These are phyloP conservation scores for Callyntrura sp. DNA, from an alignment of 2,888 invertebrate species.

Conservation along the genomic window DNA sequence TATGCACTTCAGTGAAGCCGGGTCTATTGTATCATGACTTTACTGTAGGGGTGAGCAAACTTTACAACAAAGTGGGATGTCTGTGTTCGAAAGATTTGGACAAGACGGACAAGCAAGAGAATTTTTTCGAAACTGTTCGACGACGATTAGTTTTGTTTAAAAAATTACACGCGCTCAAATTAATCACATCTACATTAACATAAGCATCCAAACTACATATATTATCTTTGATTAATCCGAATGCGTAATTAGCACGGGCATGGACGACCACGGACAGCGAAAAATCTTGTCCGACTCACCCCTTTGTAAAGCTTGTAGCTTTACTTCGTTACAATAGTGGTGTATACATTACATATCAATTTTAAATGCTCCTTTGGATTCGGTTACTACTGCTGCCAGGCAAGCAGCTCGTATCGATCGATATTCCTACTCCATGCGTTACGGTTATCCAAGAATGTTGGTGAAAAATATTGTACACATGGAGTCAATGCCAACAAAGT, in stretches of 20 bases:
- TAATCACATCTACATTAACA: no score
- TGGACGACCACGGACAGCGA: no score
- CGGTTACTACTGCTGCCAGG: background rate
- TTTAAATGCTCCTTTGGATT: background rate
- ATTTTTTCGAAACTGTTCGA: no score
- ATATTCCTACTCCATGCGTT: constrained; percentile 10
- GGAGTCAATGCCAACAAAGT: background rate
- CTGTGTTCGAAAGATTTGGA: no score
- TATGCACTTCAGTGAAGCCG: background rate
- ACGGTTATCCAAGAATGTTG: background rate
- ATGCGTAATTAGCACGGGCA: no score
- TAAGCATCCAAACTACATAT: no score
- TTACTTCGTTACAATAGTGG: background rate
- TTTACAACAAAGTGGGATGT: no score
- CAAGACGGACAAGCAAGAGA: no score
- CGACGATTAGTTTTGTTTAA: no score
- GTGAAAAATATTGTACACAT: background rate
- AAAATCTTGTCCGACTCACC: no score
- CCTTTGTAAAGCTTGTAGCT: background rate
- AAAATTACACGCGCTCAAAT: no score
- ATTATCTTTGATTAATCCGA: no score
- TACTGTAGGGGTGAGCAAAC: background rate
- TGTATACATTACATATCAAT: constrained; percentile 2
- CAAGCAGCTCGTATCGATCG: background rate
- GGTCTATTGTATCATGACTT: background rate